These are phyloP conservation scores for Chionis minor DNA, from an alignment of 2,113 vertebrate genomes.

Conservation along the genomic window DNA sequence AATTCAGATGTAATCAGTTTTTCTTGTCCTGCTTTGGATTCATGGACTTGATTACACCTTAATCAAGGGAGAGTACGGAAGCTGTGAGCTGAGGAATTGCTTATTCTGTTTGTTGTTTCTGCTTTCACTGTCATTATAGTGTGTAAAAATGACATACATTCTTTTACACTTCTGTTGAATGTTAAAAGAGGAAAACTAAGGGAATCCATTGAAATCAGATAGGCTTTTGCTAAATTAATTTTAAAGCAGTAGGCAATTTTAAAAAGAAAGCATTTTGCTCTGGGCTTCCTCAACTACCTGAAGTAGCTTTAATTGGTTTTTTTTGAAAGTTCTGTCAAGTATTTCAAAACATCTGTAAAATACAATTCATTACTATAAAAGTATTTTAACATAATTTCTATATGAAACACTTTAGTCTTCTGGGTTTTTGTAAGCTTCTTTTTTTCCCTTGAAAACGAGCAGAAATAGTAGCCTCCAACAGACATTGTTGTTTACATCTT, in stretches of 20 bases:
- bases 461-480: not conserved
- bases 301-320: not conserved
- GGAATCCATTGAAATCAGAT: not conserved
- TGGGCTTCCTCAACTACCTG: not conserved
- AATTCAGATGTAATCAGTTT: not conserved
- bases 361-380: not conserved
- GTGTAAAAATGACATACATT: not conserved
- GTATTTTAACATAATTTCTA: not conserved
- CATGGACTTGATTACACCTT: not conserved
- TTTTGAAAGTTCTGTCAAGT: not conserved
- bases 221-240: not conserved
- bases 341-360: not conserved
- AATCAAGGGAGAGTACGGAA: not conserved
- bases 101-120: not conserved
- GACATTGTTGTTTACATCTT: not conserved
- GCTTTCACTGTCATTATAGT: not conserved
- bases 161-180: not conserved
- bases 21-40: not conserved
- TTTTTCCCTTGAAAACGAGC: not conserved
- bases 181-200: not conserved
- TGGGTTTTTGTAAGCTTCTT: not conserved
- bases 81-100: not conserved
- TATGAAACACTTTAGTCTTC: not conserved
- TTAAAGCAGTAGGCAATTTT: not conserved
- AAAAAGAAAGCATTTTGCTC: not conserved